Evolutionary conservation across 1,140 invertebrate genomes (phyloP), one percentile per base, ranked within the genome.

Genomic region (Pseudomyrmex pallidus): DNA sequence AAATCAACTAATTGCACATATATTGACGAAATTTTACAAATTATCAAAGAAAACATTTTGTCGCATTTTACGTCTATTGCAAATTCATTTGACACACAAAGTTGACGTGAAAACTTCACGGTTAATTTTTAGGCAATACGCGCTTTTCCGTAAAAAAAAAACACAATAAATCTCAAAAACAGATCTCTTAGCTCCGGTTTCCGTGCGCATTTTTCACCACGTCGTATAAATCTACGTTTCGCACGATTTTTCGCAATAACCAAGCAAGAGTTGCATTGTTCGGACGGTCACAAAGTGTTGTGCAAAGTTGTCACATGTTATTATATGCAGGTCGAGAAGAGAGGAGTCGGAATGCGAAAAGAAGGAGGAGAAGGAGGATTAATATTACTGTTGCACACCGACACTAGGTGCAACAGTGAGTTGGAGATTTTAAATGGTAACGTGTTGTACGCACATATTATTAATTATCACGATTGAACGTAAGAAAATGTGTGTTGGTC

Each of bases 221-320:
- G 20, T 13, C 13, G 2, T 48, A 8, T 15, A 70, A 12, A 13
- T 59, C 46, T 52, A 22, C 73, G n/a, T 8, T 50, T 67, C 73
- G 22, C 73, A 67, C 35, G 56, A 67, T 77, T 63, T 77, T 77
- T 83, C 35, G 63, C 66, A 83, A 83, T 9, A 22, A 61, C 48
- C 54, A 54, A 54, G 25, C 63, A 52, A 35, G 35, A 35, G 54
- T 77, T 52, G 63, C 73, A 83, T 83, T 83, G 73, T 83, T 77
- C 54, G n/a, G 44, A 12, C 5, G 17, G 52, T 67, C 48, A 50
- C 73, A 77, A 52, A 44, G 44, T 15, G 52, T 83, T 83, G 62
- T 46, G 54, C 62, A 77, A 83, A 77, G 48, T 67, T 66, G 62
- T 77, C 64, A 61, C 44, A 76, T 61, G 54, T 2, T 61, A 8